Base-by-base conservation (phyloP, 2,113 vertebrate genomes). In the Lepus europaeus region DNA sequence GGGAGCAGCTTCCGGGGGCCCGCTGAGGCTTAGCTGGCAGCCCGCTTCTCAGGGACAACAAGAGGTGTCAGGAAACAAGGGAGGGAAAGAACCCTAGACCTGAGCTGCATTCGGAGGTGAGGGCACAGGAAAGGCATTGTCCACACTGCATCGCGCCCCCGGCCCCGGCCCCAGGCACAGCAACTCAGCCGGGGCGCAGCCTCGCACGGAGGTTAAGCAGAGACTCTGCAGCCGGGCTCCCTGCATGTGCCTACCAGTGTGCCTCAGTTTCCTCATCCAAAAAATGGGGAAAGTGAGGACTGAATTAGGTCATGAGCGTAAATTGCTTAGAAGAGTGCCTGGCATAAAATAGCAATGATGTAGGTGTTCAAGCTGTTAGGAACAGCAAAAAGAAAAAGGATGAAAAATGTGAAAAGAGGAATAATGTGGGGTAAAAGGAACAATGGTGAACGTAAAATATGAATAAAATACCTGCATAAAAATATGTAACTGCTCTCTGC, bases 141-240 rank as follows among this genome's bases (percentile, higher is more conserved):
- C 64, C 27, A n/a, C 3, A 56, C 39, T 39, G 39, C 39, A 39
- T 39, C 39, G 45, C 7, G 45, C 45, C 45, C 45, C 45, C 45
- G 6, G 45, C 45, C 45, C 45, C 45, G 45, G 45, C 45, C 45
- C 45, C 45, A 45, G 45, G 45, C 45, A 7, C 45, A 13, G 70
- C 59, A 25, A 13, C 51, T 31, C 70, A 33, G 45, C 7, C 2
- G 27, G 76, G 70, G 61, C 61, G 45, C 49, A 45, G n/a, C 39
- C 53, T n/a, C 1, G 13, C 8, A 1, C 0, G 14, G 23, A 87
- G 14, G 7, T 2, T 2, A 11, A 59, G 8, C 10, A 1, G 8
- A 70, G 76, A 36, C 39, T 56, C 33, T 22, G 19, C 16, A 63
- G 16, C 5, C 29, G 69, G 51, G 45, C 12, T 25, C 39, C 13